These are phyloP conservation scores for Drosophila macrospina DNA, from an alignment of 2,888 invertebrate species.

Conservation along the genomic window DNA sequence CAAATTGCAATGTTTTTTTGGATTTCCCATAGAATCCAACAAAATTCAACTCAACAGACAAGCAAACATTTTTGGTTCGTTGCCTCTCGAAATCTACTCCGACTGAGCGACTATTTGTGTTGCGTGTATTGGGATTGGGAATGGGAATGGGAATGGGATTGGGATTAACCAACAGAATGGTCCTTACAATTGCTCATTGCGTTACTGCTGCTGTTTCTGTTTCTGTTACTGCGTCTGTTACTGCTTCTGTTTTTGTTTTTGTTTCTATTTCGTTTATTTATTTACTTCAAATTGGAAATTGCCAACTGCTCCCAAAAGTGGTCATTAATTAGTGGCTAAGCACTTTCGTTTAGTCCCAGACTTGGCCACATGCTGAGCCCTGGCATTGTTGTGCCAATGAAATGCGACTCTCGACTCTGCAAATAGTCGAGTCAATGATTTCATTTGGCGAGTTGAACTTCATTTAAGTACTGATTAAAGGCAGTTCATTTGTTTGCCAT, in stretches of 20 bases:
- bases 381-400: constrained; percentile 27
- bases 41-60: constrained; percentile 20
- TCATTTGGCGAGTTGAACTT: background rate
- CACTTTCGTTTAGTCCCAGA: constrained; percentile 23
- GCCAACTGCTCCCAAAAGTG: constrained; percentile 58
- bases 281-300: constrained; percentile 63
- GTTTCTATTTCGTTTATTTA: constrained; percentile 33
- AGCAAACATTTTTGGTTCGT: constrained; percentile 22
- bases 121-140: constrained; percentile 9
- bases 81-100: constrained; percentile 29
- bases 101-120: constrained; percentile 5
- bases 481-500: background rate
- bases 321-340: constrained; percentile 60
- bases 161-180: constrained; percentile 12
- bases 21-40: constrained; percentile 21
- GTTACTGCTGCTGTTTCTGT: constrained; percentile 3
- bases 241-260: constrained; percentile 1
- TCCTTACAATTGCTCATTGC: constrained; percentile 20
- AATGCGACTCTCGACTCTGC: constrained; percentile 6
- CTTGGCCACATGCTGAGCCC: constrained; percentile 18
- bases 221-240: background rate
- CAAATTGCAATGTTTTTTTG: constrained; percentile 53
- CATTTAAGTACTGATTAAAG: constrained; percentile 14
- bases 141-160: constrained; percentile 5
- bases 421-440: constrained; percentile 19